phyloP scores from a whole-genome alignment of 2,113 vertebrate species.

The Hiodon alosoides region DNA sequence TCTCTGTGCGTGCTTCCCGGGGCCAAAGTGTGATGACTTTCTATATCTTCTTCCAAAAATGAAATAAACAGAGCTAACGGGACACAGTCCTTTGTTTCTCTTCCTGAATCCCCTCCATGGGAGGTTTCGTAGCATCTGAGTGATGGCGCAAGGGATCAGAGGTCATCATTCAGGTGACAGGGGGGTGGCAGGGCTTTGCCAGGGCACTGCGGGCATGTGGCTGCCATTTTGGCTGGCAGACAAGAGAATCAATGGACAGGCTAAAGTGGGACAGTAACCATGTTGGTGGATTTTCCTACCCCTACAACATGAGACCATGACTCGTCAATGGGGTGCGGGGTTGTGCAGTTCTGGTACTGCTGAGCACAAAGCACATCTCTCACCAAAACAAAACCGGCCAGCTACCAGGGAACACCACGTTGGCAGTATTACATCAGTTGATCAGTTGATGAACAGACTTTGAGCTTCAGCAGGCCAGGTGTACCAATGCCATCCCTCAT shows the following conservation, averaged over 20 bases:
- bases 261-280: background rate
- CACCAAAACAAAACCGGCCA: background rate
- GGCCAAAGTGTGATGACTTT: background rate
- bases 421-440: background rate
- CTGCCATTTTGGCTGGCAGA: background rate
- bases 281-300: background rate
- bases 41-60: background rate
- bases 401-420: background rate
- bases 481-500: too few relatives aligned
- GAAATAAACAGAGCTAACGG: background rate
- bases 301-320: background rate
- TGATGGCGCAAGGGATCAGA: too few relatives aligned
- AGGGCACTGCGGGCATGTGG: too few relatives aligned
- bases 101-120: too few relatives aligned
- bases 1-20: background rate
- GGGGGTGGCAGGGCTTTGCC: too few relatives aligned
- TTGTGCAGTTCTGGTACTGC: background rate
- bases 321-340: conserved; percentile 3
- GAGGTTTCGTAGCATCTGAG: too few relatives aligned
- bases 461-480: background rate
- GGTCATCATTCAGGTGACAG: background rate
- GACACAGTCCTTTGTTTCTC: background rate
- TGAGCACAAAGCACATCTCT: background rate
- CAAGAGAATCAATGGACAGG: background rate
- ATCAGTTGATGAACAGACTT: background rate